Evolutionary conservation across 35 echinoderm and acorn worm genomes (phyloP).

Genomic region (Chiridota heheva): DNA sequence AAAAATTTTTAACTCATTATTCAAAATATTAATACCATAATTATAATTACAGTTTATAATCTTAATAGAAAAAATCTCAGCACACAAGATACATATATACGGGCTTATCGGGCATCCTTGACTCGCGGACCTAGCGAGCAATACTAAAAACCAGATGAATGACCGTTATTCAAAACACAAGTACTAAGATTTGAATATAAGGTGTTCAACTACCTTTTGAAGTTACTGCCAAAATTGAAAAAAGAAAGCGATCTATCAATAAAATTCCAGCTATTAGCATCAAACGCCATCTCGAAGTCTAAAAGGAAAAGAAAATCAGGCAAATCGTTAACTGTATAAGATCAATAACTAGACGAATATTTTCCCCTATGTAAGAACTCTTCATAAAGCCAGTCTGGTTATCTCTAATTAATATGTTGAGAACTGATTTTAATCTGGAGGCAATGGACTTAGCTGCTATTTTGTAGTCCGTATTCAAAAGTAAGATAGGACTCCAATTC

Average conservation of each 20-base stretch:
- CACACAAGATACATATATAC: slow-evolving; percentile 1
- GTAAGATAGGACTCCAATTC: not conserved
- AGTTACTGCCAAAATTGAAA: slow-evolving; percentile 3
- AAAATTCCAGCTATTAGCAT: slow-evolving; percentile 15
- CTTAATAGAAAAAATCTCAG: slow-evolving; percentile 6
- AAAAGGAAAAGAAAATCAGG: slow-evolving; percentile 23
- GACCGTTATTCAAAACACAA: slow-evolving; percentile 30
- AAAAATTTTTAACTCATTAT: not conserved
- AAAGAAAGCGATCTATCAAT: slow-evolving; percentile 6
- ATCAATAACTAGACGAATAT: slow-evolving; percentile 15
- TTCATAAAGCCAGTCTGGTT: not conserved
- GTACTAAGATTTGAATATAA: slow-evolving; percentile 1
- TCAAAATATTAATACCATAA: not conserved
- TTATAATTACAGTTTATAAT: not conserved
- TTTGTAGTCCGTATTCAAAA: not conserved
- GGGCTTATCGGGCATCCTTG: slow-evolving; percentile 19
- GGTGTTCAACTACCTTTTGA: not conserved
- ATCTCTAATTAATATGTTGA: not conserved
- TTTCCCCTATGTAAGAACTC: slow-evolving; percentile 6
- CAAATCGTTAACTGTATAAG: slow-evolving; percentile 1
- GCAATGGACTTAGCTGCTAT: not conserved
- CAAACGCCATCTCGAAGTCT: slow-evolving; percentile 33
- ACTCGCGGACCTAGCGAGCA: not conserved
- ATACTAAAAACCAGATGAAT: not conserved
- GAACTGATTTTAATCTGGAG: no score